phyloP scores from a whole-genome alignment of 2,113 vertebrate species.

The Alethe diademata region DNA sequence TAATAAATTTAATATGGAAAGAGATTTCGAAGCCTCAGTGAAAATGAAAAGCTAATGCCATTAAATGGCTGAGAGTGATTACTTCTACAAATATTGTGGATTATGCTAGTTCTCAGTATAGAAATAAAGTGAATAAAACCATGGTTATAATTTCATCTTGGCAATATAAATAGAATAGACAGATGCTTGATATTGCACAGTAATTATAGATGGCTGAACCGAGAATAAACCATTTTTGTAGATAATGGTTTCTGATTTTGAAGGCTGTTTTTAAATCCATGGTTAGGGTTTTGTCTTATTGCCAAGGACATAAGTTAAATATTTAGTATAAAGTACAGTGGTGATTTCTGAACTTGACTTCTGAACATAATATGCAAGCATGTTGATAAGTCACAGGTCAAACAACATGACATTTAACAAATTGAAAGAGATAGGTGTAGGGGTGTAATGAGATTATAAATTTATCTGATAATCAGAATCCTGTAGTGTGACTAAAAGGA shows the following conservation, averaged over 20 bases:
- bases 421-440: neutral
- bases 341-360: conserved; percentile 48
- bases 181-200: conserved; percentile 67
- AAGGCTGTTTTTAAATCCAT: conserved; percentile 43
- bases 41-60: conserved; percentile 34
- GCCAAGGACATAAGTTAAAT: conserved; percentile 63
- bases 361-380: conserved; percentile 54
- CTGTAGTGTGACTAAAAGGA: neutral
- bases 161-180: conserved; percentile 72
- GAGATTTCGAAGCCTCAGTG: neutral
- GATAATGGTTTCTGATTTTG: conserved; percentile 67
- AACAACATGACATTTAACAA: conserved; percentile 44
- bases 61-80: conserved; percentile 45
- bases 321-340: conserved; percentile 54
- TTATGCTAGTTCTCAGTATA: conserved; percentile 41
- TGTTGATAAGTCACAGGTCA: conserved; percentile 39
- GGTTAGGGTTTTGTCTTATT: conserved; percentile 41
- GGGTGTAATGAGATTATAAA: conserved; percentile 32
- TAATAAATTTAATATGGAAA: conserved; percentile 18
- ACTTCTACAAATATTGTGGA: conserved; percentile 48
- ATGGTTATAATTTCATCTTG: conserved; percentile 70
- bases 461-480: neutral
- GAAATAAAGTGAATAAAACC: conserved; percentile 65
- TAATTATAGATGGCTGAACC: conserved; percentile 65
- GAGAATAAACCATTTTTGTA: conserved; percentile 67